Evolutionary conservation across 2,113 vertebrate genomes (phyloP), one percentile per base, ranked within the genome.

Genomic region (Thermophis baileyi): DNA sequence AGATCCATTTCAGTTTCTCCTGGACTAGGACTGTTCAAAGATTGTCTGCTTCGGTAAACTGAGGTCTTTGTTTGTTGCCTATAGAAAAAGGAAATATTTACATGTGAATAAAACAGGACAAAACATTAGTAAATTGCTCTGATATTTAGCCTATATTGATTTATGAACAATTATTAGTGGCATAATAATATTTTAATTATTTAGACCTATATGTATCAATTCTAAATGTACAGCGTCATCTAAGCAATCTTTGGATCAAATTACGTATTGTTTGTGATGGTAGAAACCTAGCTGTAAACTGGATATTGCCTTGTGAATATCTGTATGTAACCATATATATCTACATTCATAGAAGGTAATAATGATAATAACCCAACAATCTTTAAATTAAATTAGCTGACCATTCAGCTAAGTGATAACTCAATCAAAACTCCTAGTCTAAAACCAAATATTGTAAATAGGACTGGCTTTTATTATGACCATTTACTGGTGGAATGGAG

Each of bases 1-100:
- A 99, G 98, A 97, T 99, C 99, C 99, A 99, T 99, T 97, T 99
- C 99, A 0, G 99, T 99, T 95, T 99, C 99, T 92, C 99, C 99
- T 2, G 99, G 99, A 94, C 99, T 99, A 30, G 99, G 99, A 91
- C 99, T 99, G 96, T 99, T 99, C 96, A 99, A 98, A 94, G 99
- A 99, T 97, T 99, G 99, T 91, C 99, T 98, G 97, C 99, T 99
- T 95, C 98, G 98, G 97, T 99, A 99, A 88, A 98, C 97, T 0
- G 98, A 98, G 96, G 96, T 99, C 96, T 99, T 99, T 94, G 98
- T 94, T 35, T 99, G 98, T 95, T 99, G 98, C 95, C 99, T 99
- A 96, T 89, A 97, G 94, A 94, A 95, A 74, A 95, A 96, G 2
- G 7, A 92, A 95, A 90, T 0, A 50, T 63, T 40, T 35, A 94